phyloP scores from a whole-genome alignment of 2,888 invertebrate species.

The Phaonia tiefii region DNA sequence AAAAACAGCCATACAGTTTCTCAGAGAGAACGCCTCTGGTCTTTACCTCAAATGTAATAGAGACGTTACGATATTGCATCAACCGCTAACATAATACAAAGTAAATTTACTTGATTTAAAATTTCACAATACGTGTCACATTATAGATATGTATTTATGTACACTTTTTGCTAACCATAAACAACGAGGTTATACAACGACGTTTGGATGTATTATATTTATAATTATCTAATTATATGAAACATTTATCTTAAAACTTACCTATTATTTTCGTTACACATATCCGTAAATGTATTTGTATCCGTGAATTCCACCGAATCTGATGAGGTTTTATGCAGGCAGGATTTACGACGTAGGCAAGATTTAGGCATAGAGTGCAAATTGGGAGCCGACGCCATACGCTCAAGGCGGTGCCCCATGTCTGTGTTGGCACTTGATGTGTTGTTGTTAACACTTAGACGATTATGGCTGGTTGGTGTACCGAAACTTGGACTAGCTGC shows the following conservation, averaged over 20 bases:
- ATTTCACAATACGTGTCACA: constrained; percentile 1
- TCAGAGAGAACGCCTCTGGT: background rate
- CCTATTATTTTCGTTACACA: constrained; percentile 48
- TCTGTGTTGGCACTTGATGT: constrained; percentile 17
- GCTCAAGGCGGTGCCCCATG: constrained; percentile 75
- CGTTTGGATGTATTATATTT: no score
- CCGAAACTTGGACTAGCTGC: constrained; percentile 60
- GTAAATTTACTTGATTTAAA: constrained; percentile 3
- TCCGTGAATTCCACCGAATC: constrained; percentile 44
- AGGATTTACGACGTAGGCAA: constrained; percentile 80
- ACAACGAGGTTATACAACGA: constrained; percentile 27
- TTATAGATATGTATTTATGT: no score
- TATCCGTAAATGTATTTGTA: constrained; percentile 52
- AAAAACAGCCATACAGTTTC: no score
- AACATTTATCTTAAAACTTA: constrained; percentile 20
- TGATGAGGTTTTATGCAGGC: constrained; percentile 71
- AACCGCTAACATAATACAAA: constrained; percentile 15
- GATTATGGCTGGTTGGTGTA: constrained; percentile 68
- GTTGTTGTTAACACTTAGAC: constrained; percentile 61
- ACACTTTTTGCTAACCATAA: background rate
- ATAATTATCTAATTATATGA: background rate
- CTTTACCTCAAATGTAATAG: background rate
- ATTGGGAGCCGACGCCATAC: constrained; percentile 75
- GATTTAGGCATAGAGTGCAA: constrained; percentile 81
- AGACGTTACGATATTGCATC: background rate